Conservation (phyloP, 2,888 invertebrate genomes). For the Brenthis hecate region DNA sequence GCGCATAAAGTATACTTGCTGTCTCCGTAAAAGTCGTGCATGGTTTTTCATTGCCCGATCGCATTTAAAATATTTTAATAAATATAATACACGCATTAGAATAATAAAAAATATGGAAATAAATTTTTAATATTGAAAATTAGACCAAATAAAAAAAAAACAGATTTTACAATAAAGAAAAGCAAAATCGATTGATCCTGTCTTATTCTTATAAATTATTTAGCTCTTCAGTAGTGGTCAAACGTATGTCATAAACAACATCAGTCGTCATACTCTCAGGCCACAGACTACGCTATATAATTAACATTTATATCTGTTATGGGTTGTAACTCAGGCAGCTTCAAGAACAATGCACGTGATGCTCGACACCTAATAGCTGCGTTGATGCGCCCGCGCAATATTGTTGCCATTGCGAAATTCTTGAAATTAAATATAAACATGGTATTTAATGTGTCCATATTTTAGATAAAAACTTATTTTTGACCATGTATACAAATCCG, state of each 20-base stretch:
- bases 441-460: neutral
- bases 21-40: conserved; percentile 75
- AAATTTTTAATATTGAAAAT: neutral
- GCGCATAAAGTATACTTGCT: conserved; percentile 66
- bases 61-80: conserved; percentile 66
- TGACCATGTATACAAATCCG: neutral
- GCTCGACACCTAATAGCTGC: conserved; percentile 68
- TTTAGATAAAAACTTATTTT: neutral
- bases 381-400: conserved; percentile 61
- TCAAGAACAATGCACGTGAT: conserved; percentile 68
- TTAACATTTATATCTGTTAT: conserved; percentile 74
- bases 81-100: conserved; percentile 58
- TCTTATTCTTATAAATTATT: conserved; percentile 6
- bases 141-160: no score
- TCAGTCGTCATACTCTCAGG: conserved; percentile 62
- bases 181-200: neutral
- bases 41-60: conserved; percentile 72
- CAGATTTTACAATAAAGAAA: no score
- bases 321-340: conserved; percentile 69
- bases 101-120: neutral
- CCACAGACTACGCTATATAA: conserved; percentile 68
- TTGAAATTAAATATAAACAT: conserved; percentile 5
- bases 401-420: conserved; percentile 47
- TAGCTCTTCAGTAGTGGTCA: conserved; percentile 44
- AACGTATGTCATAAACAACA: conserved; percentile 60